Evolutionary conservation across 2,113 vertebrate species (phyloP), one percentile per base, ranked within the genome.

Genomic region (Urocitellus parryii): DNA sequence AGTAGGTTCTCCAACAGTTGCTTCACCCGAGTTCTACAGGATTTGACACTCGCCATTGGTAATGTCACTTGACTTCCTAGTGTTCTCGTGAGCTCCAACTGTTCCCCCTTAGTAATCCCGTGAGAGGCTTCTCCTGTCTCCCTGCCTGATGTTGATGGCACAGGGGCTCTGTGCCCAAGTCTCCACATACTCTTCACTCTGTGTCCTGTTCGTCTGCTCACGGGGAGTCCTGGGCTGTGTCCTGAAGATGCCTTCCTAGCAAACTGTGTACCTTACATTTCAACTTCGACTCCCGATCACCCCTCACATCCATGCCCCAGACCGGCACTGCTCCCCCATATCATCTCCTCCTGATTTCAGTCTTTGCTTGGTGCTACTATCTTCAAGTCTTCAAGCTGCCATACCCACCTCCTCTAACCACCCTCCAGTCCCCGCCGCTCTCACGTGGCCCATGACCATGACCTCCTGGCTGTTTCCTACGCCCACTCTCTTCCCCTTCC

Each of bases 191-290:
- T 22, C 22, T 37, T 37, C 12, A 32, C 53, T 51, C 2, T 6
- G 37, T 29, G 16, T 32, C 32, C 39, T 2, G 5, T 12, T 42
- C n/a, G 1, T 5, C 51, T 4, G 63, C 9, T 2, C 2, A 0
- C 1, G 4, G n/a, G 34, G 34, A 37, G 58, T 27, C 25, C 72
- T 11, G 0, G 0, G 53, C 2, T 13, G 2, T 1, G 53, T 1
- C 0, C 85, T 2, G 25, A 72, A n/a, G 73, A 34, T 65, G 4
- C 48, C 39, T 34, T 67, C 51, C 72, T 77, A 4, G 39, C 45
- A 48, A 84, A 76, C 20, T 65, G 42, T 2, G 14, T 48, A 24
- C 39, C 87, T 80, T 63, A 61, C 20, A 10, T 25, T 81, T 68
- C 53, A 11, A 12, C 70, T 70, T 27, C 4, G 29, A 39, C 34